These are phyloP conservation scores for Indicator maculatus DNA, from an alignment of 2,113 vertebrate genomes.

Conservation along the genomic window DNA sequence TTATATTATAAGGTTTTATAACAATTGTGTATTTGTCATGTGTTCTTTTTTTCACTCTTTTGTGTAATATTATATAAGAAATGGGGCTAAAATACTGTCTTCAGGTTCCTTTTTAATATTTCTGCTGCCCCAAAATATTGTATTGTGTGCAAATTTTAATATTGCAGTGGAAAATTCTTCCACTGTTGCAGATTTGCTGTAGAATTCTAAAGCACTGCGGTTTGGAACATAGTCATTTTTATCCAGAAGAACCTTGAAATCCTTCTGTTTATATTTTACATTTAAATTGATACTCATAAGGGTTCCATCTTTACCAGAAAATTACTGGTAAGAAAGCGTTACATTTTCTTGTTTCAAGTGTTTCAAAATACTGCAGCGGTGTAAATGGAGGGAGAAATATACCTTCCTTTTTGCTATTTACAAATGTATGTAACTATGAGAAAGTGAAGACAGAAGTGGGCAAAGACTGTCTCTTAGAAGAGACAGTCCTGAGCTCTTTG, in stretches of 20 bases:
- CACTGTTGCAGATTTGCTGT: background rate
- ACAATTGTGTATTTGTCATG: background rate
- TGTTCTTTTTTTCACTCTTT: background rate
- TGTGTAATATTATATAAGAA: background rate
- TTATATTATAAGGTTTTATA: background rate
- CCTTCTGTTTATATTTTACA: background rate
- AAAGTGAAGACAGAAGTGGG: background rate
- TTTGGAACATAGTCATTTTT: background rate
- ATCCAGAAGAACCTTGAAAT: background rate
- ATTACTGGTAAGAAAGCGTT: background rate
- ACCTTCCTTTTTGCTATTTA: background rate
- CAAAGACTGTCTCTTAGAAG: background rate
- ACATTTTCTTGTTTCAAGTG: background rate
- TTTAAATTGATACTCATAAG: background rate
- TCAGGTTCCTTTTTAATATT: background rate
- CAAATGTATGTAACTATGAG: accelerated
- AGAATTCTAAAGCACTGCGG: background rate
- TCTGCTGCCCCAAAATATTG: background rate
- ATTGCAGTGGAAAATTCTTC: background rate
- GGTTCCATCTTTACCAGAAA: background rate
- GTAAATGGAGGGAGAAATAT: background rate
- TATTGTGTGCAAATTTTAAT: background rate
- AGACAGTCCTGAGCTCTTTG: background rate
- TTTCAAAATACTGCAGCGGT: background rate
- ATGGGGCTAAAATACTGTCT: background rate